These are phyloP conservation scores for Pangasius macronema DNA, from an alignment of 2,797 vertebrate genomes.

Conservation along the genomic window DNA sequence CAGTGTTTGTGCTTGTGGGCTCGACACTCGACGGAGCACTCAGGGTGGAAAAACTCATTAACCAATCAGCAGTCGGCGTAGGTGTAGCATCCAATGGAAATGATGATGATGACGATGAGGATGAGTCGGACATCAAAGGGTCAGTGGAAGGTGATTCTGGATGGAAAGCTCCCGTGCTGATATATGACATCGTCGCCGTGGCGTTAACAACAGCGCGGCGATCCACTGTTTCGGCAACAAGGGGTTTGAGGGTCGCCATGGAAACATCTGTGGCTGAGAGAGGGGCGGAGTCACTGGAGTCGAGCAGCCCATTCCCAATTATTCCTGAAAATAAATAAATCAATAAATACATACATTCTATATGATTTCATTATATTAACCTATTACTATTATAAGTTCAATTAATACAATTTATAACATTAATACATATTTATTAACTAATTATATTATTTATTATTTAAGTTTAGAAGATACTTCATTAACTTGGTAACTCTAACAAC, in stretches of 20 bases:
- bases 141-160: slow-evolving; percentile 44
- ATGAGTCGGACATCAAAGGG: slow-evolving; percentile 57
- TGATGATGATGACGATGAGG: slow-evolving; percentile 45
- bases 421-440: neutral
- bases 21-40: slow-evolving; percentile 48
- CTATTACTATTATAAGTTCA: neutral
- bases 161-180: slow-evolving; percentile 52
- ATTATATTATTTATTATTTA: neutral
- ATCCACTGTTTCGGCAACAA: slow-evolving; percentile 60
- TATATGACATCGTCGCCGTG: slow-evolving; percentile 33
- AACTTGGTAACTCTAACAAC: neutral
- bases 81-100: slow-evolving; percentile 34
- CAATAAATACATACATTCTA: neutral
- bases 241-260: slow-evolving; percentile 46
- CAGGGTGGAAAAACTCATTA: slow-evolving; percentile 51
- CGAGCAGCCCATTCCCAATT: slow-evolving; percentile 73
- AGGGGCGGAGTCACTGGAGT: slow-evolving; percentile 69
- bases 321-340: slow-evolving; percentile 66
- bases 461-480: neutral
- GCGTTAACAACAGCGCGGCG: slow-evolving; percentile 36
- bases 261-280: slow-evolving; percentile 61
- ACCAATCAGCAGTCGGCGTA: slow-evolving; percentile 32
- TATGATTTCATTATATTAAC: neutral
- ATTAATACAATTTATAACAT: neutral
- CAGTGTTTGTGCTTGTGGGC: slow-evolving; percentile 38